phyloP scores from a whole-genome alignment of 2,888 invertebrate species.

The Dasypolia templi region DNA sequence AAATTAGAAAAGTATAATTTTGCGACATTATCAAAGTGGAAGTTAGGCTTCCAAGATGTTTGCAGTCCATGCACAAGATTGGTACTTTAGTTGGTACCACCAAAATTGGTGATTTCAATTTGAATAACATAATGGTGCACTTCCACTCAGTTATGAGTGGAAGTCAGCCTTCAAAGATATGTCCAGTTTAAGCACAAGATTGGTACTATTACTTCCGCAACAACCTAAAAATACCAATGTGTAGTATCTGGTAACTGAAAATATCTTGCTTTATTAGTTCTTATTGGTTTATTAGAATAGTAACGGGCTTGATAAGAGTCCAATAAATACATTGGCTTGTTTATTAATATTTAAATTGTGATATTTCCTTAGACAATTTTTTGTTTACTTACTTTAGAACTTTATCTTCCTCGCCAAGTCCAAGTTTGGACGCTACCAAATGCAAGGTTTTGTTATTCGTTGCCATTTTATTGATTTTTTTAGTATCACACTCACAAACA shows the following conservation, averaged over 20 bases:
- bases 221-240: constrained; percentile 17
- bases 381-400: constrained; percentile 79
- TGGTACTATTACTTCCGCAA: neutral
- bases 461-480: constrained; percentile 71
- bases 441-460: constrained; percentile 78
- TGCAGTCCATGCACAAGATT: neutral
- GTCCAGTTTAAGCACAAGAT: neutral
- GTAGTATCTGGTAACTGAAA: neutral
- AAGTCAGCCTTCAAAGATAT: neutral
- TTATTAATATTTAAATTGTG: neutral
- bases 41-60: neutral
- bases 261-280: neutral
- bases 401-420: constrained; percentile 82
- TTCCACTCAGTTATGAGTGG: too few relatives aligned
- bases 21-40: neutral
- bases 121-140: too few relatives aligned
- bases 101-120: too few relatives aligned
- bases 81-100: too few relatives aligned
- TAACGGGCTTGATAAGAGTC: neutral
- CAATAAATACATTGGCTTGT: neutral
- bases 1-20: neutral
- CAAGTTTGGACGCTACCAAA: constrained; percentile 83
- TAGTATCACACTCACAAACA: neutral
- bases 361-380: neutral
- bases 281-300: neutral